A percentile compares a stretch with the other conserved stretches of the same genome.
Conservation (phyloP, 2,797 vertebrate genomes). For the Chlorospingus semifuscus region DNA sequence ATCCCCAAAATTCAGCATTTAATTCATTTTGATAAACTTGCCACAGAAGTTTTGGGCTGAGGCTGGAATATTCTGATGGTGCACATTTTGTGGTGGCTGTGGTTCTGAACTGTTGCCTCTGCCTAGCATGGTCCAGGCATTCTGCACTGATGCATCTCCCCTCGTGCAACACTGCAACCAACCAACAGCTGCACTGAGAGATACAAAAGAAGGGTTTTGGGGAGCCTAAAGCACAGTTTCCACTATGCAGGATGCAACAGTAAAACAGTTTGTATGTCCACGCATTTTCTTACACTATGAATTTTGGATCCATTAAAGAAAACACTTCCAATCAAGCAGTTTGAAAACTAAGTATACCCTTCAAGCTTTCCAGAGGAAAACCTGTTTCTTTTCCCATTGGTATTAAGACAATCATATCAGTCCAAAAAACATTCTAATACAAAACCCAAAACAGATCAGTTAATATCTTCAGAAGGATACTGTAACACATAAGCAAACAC, state of each 20-base stretch:
- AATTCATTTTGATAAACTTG: not conserved
- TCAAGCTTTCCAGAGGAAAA: not conserved
- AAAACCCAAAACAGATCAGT: not conserved
- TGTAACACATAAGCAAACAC: not conserved
- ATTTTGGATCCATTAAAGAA: not conserved
- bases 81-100: not conserved
- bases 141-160: not conserved
- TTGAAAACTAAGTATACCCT: not conserved
- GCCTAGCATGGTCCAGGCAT: not conserved
- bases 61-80: not conserved
- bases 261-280: not conserved
- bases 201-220: not conserved
- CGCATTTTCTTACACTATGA: not conserved
- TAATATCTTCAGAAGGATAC: not conserved
- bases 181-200: not conserved
- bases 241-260: accelerated
- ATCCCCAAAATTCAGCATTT: not conserved
- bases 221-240: not conserved
- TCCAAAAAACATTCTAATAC: not conserved
- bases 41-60: not conserved
- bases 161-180: not conserved
- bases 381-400: not conserved
- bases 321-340: not conserved
- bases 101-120: not conserved
- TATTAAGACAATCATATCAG: not conserved